Evolutionary conservation across 2,888 invertebrate genomes (phyloP).

Genomic region (Cephus runcator): DNA sequence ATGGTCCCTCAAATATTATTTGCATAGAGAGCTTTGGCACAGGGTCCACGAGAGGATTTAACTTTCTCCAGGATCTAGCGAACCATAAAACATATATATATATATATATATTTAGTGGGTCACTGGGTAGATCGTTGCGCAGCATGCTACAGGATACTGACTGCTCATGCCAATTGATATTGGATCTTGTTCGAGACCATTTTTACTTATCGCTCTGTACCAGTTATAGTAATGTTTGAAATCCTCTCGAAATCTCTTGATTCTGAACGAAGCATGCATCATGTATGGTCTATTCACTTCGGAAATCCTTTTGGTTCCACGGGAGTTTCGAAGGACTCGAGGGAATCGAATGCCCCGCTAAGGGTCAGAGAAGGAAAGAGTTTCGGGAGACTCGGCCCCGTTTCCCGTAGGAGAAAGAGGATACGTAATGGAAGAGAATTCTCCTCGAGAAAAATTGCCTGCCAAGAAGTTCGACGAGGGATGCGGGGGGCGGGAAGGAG

Average conservation of each 20-base stretch:
- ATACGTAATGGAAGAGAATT: not conserved
- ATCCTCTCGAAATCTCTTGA: not conserved
- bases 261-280: not conserved
- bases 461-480: not conserved
- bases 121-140: not conserved
- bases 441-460: not conserved
- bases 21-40: conserved; percentile 31
- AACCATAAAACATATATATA: not conserved
- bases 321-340: not conserved
- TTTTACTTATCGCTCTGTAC: not conserved
- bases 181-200: not conserved
- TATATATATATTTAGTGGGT: not conserved
- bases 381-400: not conserved
- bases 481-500: accelerated
- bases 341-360: not conserved
- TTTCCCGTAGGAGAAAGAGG: not conserved
- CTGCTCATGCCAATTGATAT: not conserved
- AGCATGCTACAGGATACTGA: not conserved
- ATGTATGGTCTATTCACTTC: not conserved
- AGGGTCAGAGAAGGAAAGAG: not conserved
- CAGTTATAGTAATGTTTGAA: not conserved
- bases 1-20: conserved; percentile 35
- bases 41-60: not conserved
- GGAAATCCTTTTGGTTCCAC: not conserved
- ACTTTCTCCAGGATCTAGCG: not conserved